These are phyloP conservation scores for Ficedula albicollis DNA, from an alignment of 2,797 vertebrate species.

Conservation along the genomic window DNA sequence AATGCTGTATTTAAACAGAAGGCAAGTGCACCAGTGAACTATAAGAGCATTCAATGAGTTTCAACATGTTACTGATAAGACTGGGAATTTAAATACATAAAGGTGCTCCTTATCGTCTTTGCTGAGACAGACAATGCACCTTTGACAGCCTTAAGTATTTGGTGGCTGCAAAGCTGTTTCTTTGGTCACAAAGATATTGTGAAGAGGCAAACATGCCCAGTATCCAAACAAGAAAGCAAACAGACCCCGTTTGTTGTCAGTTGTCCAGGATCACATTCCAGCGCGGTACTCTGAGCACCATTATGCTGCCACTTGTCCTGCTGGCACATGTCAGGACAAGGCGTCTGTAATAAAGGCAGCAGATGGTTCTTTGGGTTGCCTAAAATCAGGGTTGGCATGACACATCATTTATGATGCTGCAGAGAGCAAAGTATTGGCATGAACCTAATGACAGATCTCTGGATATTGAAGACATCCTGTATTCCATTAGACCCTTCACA, in stretches of 20 bases:
- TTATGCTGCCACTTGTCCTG: conserved; percentile 4
- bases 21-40: neutral
- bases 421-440: neutral
- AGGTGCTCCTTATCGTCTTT: neutral
- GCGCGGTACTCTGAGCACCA: neutral
- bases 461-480: neutral
- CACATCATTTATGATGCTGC: neutral
- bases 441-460: neutral
- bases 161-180: neutral
- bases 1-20: neutral
- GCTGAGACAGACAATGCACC: neutral
- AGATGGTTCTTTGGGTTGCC: conserved; percentile 38
- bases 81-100: neutral
- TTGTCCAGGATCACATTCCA: neutral
- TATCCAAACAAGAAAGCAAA: neutral
- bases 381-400: neutral
- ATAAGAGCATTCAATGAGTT: neutral
- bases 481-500: neutral
- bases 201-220: neutral
- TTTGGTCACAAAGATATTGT: neutral
- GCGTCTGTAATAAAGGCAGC: neutral
- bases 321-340: conserved; percentile 13
- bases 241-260: neutral
- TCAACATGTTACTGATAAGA: neutral
- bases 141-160: neutral